phyloP scores from a whole-genome alignment of 2,888 invertebrate species.

The Eilema sororculum region DNA sequence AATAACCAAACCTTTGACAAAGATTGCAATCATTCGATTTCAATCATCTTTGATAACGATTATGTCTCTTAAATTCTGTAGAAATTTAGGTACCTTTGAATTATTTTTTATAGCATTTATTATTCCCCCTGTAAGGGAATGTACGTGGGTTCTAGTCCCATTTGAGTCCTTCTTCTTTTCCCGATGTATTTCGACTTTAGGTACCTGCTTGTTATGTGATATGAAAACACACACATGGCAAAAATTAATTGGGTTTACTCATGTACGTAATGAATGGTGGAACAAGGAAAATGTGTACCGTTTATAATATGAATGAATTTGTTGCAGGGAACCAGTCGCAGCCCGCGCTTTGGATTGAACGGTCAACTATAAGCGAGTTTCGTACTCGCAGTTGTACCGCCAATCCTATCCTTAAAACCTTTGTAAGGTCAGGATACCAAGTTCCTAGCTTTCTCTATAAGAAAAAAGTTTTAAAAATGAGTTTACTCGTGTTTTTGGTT shows the following conservation, averaged over 20 bases:
- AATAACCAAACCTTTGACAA: not conserved
- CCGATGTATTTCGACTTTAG: no score
- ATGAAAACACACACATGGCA: not conserved
- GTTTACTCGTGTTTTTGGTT: constrained; percentile 3
- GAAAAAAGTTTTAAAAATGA: constrained; percentile 26
- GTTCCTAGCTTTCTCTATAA: constrained; percentile 38
- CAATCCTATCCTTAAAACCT: constrained; percentile 45
- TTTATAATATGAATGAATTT: constrained; percentile 21
- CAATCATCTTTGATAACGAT: not conserved
- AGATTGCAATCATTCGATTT: not conserved
- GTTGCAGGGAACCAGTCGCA: constrained; percentile 31
- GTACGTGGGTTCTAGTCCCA: no score
- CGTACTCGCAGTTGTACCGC: constrained; percentile 48
- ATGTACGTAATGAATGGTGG: constrained; percentile 6
- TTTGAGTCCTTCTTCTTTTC: no score
- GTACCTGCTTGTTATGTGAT: not conserved
- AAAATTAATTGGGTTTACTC: constrained; percentile 1
- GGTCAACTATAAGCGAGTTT: constrained; percentile 52
- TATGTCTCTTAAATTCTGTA: not conserved
- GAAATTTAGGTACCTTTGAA: constrained; percentile 12
- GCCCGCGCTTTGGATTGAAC: constrained; percentile 41
- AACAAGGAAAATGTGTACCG: constrained; percentile 34
- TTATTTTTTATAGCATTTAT: no score
- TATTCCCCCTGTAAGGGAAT: no score
- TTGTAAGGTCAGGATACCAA: constrained; percentile 40